Evolutionary conservation across 2,797 vertebrate genomes (phyloP), one percentile per base, ranked within the genome.

Genomic region (Microcaecilia unicolor): DNA sequence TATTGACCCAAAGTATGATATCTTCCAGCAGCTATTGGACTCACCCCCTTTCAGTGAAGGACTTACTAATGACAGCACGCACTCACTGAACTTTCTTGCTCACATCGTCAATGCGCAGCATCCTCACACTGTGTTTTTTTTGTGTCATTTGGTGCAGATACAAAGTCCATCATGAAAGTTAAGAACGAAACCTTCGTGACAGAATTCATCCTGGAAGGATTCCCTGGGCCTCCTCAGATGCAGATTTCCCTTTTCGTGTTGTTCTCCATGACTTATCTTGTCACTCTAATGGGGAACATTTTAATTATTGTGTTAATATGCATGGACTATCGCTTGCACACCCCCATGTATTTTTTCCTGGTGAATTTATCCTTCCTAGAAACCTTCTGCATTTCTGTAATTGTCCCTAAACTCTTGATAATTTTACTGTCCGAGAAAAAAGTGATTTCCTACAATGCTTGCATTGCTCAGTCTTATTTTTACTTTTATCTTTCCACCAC

Each of bases 341-440:
- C 21, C 5, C 51, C 48, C 13, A 61, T 63, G 61, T 67, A 67
- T 29, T 56, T 65, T 22, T 74, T 67, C 16, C 52, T 74, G 9
- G 8, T 26, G 13, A 59, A 43, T 28, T 42, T 65, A 9, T 54
- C 61, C 15, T n/a, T n/a, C n/a, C n/a, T n/a, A n/a, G n/a, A n/a
- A n/a, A n/a, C n/a, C n/a, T n/a, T n/a, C n/a, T n/a, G 12, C 15
- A 7, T 10, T 13, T 7, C 47, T 51, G 21, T 5, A 10, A 16
- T 51, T 34, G 4, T 51, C 8, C 44, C 41, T 6, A 49, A 37
- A 32, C 46, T 48, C 8, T 27, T 62, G 24, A 4, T 44, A 7
- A 33, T n/a, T 18, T 34, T 20, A 28, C 17, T 46, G 22, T 43
- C 28, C 2, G 16, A 17, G 2, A 16, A 51, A 23, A 48, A 40